Base-by-base conservation (phyloP, 2,888 invertebrate genomes). In the Metacarcinus magister region DNA sequence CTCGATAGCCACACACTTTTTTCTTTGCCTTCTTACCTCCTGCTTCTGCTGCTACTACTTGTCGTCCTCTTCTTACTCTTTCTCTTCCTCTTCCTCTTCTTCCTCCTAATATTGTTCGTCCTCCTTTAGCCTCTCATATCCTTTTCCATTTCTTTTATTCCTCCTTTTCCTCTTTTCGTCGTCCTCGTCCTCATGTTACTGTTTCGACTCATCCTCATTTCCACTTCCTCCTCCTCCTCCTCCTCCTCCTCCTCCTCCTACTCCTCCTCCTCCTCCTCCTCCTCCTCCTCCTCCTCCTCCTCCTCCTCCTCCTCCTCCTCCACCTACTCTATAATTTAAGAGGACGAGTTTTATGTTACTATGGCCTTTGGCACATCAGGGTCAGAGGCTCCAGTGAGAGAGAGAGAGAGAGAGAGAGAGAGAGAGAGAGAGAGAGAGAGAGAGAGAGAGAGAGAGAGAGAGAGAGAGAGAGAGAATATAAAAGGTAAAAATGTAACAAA, bases 381-480 rank as follows among this genome's bases (percentile, higher is more conserved):
- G 82, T 82, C 82, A 82, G 82, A 82, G 82, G 82, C 32, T 82
- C 32, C 4, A 82, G 82, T 32, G 82, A 82, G 82, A 82, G 82
- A 82, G 82, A 82, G 82, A 82, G 82, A 82, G 82, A 82, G 82
- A 82, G 82, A 82, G 82, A 82, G 82, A 82, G 82, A 82, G 82
- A 82, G 82, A 82, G 82, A 82, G 82, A 82, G 82, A 82, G 82
- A 82, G 82, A 82, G 82, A 82, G 82, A 82, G 82, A 82, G 82
- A 82, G 82, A 82, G 82, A 82, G 82, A 82, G 82, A 82, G 82
- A 82, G 82, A 82, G 82, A 82, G 82, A 82, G 82, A 82, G 82
- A 82, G 82, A 82, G 82, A 82, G 82, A 82, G 82, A 82, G 32
- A 67, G 48, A 67, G 67, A 67, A 3, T 23, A 19, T 67, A 67